Percentiles rank a stretch among this genome's conserved stretches.
phyloP scores from a whole-genome alignment of 2,888 invertebrate genomes.

The Macrophya annulata region DNA sequence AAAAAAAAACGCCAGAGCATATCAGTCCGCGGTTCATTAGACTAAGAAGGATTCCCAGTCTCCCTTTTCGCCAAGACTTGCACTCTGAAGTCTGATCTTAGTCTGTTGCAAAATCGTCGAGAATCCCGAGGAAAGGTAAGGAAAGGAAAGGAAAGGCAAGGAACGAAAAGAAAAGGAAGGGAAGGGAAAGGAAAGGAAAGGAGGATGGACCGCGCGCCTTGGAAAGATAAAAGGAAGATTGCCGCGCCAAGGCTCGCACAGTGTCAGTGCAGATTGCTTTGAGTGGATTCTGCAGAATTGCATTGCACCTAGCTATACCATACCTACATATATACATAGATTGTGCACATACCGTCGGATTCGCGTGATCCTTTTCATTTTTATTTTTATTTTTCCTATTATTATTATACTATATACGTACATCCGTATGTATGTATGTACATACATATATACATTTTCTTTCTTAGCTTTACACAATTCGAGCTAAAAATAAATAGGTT shows the following conservation, averaged over 20 bases:
- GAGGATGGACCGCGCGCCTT: conserved; percentile 1
- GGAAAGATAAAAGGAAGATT: conserved; percentile 49
- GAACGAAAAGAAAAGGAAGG: background rate
- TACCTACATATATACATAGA: background rate
- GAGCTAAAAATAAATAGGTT: background rate
- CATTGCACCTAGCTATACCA: conserved; percentile 25
- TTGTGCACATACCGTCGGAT: background rate
- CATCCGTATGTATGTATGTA: background rate
- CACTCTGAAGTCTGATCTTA: conserved; percentile 21
- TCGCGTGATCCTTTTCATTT: background rate
- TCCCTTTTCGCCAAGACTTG: conserved; percentile 42
- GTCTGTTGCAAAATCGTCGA: conserved; percentile 33
- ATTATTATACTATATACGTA: background rate
- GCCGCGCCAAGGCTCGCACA: conserved; percentile 34
- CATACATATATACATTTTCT: conserved; percentile 9
- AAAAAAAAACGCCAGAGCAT: conserved; percentile 28
- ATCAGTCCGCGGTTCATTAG: conserved; percentile 48
- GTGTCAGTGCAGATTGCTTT: conserved; percentile 52
- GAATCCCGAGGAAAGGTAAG: conserved; percentile 18
- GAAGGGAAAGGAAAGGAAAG: background rate
- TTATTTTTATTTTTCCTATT: background rate
- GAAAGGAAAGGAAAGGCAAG: background rate
- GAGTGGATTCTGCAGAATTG: conserved; percentile 53
- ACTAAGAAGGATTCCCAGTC: conserved; percentile 48
- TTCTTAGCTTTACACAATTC: background rate